These are phyloP conservation scores for Tokudaia tokunoshimensis DNA, from an alignment of 2,797 vertebrate species.

Conservation along the genomic window DNA sequence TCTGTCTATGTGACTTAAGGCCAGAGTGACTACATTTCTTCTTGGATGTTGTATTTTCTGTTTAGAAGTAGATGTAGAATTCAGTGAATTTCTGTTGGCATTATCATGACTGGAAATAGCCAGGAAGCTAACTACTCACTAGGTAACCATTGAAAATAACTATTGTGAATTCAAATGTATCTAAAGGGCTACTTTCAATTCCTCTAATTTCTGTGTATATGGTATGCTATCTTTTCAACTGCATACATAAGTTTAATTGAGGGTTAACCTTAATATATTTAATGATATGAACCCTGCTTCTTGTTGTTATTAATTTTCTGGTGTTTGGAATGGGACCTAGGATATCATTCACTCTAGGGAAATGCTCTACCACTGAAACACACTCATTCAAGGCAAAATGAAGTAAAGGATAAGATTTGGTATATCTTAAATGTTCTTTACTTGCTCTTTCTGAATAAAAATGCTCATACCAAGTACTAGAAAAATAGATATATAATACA, in stretches of 20 bases:
- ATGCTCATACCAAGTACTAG: background rate
- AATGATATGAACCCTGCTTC: background rate
- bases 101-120: background rate
- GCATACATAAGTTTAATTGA: background rate
- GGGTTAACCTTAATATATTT: background rate
- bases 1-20: background rate
- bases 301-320: background rate
- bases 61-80: constrained; percentile 38
- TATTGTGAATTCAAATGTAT: constrained; percentile 50
- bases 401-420: background rate
- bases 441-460: constrained; percentile 40
- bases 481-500: background rate
- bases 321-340: background rate
- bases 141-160: constrained; percentile 48
- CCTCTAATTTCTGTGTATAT: background rate
- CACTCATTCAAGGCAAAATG: background rate
- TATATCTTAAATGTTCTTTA: background rate
- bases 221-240: constrained; percentile 4
- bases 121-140: constrained; percentile 37
- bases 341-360: background rate
- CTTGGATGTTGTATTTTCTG: constrained; percentile 31
- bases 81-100: background rate
- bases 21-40: constrained; percentile 23
- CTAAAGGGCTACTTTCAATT: background rate
- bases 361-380: background rate